These are phyloP conservation scores for Microcebus tavaratra DNA, from an alignment of 2,113 vertebrate genomes.

Conservation along the genomic window DNA sequence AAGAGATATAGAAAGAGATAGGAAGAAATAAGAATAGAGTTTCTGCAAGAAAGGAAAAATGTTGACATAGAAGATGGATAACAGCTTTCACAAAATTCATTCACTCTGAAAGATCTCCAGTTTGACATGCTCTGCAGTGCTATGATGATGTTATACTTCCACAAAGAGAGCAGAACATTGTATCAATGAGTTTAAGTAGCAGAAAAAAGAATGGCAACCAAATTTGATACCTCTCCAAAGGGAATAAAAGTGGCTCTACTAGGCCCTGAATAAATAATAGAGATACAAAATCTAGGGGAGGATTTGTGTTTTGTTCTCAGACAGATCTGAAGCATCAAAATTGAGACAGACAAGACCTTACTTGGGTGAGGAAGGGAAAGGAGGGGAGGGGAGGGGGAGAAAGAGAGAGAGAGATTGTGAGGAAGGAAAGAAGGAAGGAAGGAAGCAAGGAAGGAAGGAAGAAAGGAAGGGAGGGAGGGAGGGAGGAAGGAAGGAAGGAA, in stretches of 20 bases:
- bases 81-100: not conserved
- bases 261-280: not conserved
- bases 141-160: not conserved
- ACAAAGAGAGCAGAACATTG: not conserved
- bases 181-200: not conserved
- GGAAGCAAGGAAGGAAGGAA: too few relatives aligned
- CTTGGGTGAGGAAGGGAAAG: too few relatives aligned
- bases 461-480: too few relatives aligned
- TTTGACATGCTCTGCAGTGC: not conserved
- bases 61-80: not conserved
- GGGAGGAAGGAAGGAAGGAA: too few relatives aligned
- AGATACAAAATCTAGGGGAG: not conserved
- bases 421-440: too few relatives aligned
- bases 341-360: not conserved
- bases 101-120: not conserved
- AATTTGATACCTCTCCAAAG: not conserved
- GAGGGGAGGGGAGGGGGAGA: too few relatives aligned
- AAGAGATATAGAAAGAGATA: not conserved
- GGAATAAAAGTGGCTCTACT: not conserved
- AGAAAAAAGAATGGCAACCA: not conserved
- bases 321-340: not conserved
- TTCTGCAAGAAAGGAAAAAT: not conserved
- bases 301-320: not conserved
- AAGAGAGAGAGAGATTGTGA: not conserved
- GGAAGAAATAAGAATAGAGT: not conserved